A percentile compares a stretch with the other conserved stretches of the same genome.
Evolutionary conservation across 2,888 invertebrate genomes (phyloP).

Genomic region (Branchellion lobata): DNA sequence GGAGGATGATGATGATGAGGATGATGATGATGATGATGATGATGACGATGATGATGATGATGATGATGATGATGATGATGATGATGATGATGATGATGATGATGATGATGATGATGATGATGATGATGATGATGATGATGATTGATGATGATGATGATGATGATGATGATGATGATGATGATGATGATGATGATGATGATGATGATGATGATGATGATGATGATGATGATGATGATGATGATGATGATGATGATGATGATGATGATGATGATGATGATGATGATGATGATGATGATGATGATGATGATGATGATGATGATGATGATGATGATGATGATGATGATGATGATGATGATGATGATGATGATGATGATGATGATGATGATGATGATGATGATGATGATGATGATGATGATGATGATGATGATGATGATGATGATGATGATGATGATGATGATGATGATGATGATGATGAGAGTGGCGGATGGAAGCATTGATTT

Average conservation of each 20-base stretch:
- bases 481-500: neutral
- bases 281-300: conserved; percentile 44
- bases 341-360: conserved; percentile 46
- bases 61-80: conserved; percentile 42
- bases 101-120: conserved; percentile 45
- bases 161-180: conserved; percentile 21
- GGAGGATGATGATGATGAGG: conserved; percentile 38
- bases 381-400: conserved; percentile 41
- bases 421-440: conserved; percentile 40
- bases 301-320: conserved; percentile 43
- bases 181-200: conserved; percentile 34
- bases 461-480: conserved; percentile 27
- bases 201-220: conserved; percentile 17
- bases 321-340: conserved; percentile 46
- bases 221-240: conserved; percentile 21
- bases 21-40: conserved; percentile 41
- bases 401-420: conserved; percentile 40
- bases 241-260: conserved; percentile 25
- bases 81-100: conserved; percentile 37
- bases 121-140: conserved; percentile 39
- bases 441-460: conserved; percentile 30
- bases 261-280: conserved; percentile 40
- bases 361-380: conserved; percentile 45
- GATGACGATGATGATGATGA: conserved; percentile 41
- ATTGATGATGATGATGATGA: conserved; percentile 37